These are phyloP conservation scores for Morbakka virulenta DNA, from an alignment of 30 jellyfish, hydroid and myxozoan species.

Conservation along the genomic window DNA sequence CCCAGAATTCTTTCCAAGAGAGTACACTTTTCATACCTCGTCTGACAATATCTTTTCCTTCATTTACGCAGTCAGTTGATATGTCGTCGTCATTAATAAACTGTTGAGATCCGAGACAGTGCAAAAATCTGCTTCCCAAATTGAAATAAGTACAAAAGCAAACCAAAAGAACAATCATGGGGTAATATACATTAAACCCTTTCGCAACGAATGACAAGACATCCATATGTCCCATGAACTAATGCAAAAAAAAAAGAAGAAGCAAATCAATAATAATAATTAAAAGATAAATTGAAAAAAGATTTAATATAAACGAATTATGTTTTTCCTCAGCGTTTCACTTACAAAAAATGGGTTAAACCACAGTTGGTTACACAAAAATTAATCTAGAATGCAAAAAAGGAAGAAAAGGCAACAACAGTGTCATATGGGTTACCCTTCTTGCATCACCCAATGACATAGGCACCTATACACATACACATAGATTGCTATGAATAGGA, in stretches of 20 bases:
- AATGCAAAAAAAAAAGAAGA: neutral
- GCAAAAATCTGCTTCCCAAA: slow-evolving; percentile 83
- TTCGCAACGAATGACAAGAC: slow-evolving; percentile 81
- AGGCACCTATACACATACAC: too few relatives aligned
- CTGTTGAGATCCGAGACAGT: slow-evolving; percentile 89
- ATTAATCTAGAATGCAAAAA: too few relatives aligned
- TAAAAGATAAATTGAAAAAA: neutral
- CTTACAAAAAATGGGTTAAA: too few relatives aligned
- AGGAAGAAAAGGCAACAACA: too few relatives aligned
- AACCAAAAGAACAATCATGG: slow-evolving; percentile 79
- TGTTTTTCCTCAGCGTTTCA: too few relatives aligned
- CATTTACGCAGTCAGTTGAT: slow-evolving; percentile 85
- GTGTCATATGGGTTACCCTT: too few relatives aligned
- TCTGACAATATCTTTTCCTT: slow-evolving; percentile 80
- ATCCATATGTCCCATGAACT: slow-evolving; percentile 99
- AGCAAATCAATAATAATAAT: neutral
- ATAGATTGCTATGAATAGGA: too few relatives aligned
- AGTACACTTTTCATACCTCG: slow-evolving; percentile 27
- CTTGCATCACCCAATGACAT: too few relatives aligned
- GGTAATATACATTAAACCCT: slow-evolving; percentile 91
- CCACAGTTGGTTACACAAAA: too few relatives aligned
- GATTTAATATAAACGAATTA: neutral
- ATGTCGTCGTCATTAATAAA: slow-evolving; percentile 83
- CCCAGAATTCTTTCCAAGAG: too few relatives aligned
- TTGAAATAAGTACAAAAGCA: slow-evolving; percentile 90